Evolutionary conservation across 2,113 vertebrate species (phyloP).

Genomic region (Gobio gobio): DNA sequence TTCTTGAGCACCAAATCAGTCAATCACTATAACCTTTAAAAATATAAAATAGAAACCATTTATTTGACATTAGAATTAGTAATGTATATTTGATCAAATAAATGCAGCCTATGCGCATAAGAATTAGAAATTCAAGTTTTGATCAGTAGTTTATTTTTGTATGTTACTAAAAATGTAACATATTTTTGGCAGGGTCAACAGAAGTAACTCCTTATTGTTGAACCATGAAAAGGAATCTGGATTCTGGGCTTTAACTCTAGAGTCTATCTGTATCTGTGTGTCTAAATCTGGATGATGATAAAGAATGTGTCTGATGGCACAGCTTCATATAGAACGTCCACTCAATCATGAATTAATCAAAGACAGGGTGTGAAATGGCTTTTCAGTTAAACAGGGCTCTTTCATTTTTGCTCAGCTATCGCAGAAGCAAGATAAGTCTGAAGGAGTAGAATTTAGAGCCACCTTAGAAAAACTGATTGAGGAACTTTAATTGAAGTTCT

Average conservation of each 20-base stretch:
- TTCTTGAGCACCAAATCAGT: too few species aligned
- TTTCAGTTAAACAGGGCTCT: constrained; percentile 51
- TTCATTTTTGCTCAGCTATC: constrained; percentile 4
- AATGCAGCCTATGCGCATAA: too few species aligned
- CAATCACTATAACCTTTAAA: neutral
- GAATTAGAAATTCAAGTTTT: neutral
- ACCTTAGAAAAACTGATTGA: neutral
- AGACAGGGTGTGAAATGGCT: constrained; percentile 55
- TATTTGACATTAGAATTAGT: too few species aligned
- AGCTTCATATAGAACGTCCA: constrained; percentile 57
- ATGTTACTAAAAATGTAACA: neutral
- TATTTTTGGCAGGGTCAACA: neutral
- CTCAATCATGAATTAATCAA: constrained; percentile 55
- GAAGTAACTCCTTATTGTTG: neutral
- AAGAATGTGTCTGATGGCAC: constrained; percentile 55
- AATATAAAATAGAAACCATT: neutral
- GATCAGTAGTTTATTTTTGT: neutral
- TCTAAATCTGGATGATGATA: constrained; percentile 57
- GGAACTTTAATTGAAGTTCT: neutral
- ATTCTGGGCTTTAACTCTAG: constrained; percentile 37
- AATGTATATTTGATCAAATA: too few species aligned
- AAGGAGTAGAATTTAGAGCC: neutral
- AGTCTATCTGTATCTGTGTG: neutral
- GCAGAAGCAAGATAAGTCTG: neutral
- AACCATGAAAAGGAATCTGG: neutral